These are phyloP conservation scores for Lindbergichthys nudifrons DNA, from an alignment of 2,797 vertebrate species.

Conservation along the genomic window DNA sequence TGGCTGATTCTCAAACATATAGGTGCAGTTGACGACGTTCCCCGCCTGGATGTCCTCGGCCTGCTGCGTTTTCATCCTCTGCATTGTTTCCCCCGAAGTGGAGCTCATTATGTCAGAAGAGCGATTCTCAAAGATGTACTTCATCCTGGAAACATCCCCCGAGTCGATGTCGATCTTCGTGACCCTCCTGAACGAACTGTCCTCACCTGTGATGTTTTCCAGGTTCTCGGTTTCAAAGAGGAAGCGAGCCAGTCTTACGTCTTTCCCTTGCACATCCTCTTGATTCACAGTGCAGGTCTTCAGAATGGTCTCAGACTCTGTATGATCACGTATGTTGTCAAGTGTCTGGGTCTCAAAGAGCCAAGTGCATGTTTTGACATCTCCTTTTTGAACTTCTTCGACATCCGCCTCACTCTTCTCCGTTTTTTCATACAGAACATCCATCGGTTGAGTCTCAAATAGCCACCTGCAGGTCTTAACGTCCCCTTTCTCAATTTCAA, in stretches of 20 bases:
- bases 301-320: slow-evolving; percentile 82
- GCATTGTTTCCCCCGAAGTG: slow-evolving; percentile 88
- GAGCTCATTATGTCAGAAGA: slow-evolving; percentile 91
- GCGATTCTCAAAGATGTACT: slow-evolving; percentile 91
- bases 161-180: slow-evolving; percentile 89
- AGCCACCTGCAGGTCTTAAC: slow-evolving; percentile 94
- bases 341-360: slow-evolving; percentile 94
- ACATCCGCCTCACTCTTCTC: slow-evolving; percentile 77
- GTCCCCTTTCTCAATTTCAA: slow-evolving; percentile 89
- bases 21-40: slow-evolving; percentile 89
- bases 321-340: slow-evolving; percentile 88
- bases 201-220: slow-evolving; percentile 89
- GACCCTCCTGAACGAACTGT: slow-evolving; percentile 85
- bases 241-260: slow-evolving; percentile 89
- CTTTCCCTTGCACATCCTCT: slow-evolving; percentile 90
- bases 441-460: slow-evolving; percentile 96
- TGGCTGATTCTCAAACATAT: slow-evolving; percentile 93
- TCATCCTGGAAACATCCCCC: slow-evolving; percentile 92
- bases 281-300: slow-evolving; percentile 88
- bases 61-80: slow-evolving; percentile 87
- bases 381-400: slow-evolving; percentile 89
- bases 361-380: slow-evolving; percentile 93
- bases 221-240: slow-evolving; percentile 94
- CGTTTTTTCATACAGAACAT: slow-evolving; percentile 90
- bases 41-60: slow-evolving; percentile 92